Evolutionary conservation across 1,140 invertebrate species (phyloP).

Genomic region (Orius insidiosus): DNA sequence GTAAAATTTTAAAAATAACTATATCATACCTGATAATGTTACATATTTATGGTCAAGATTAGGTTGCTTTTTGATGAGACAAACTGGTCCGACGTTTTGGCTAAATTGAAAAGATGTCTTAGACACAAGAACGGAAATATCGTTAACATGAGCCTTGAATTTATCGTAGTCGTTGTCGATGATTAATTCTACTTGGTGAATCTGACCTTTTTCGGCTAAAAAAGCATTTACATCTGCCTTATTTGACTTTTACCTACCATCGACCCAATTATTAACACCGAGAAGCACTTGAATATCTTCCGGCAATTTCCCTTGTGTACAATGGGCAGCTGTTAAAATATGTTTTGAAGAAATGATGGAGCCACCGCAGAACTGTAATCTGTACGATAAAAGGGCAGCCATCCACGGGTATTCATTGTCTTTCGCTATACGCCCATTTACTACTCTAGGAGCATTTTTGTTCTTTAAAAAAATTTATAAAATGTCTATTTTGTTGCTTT

Average conservation of each 20-base stretch:
- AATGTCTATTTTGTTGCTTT: too few species aligned
- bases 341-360: conserved; percentile 36
- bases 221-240: too few species aligned
- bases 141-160: background rate
- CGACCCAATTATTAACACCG: background rate
- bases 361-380: conserved; percentile 37
- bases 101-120: too few species aligned
- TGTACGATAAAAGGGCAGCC: conserved; percentile 10
- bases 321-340: conserved; percentile 52
- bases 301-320: conserved; percentile 25
- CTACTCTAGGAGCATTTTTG: conserved; percentile 11
- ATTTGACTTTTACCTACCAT: background rate
- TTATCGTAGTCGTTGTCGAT: background rate
- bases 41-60: too few species aligned
- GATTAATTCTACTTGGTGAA: background rate
- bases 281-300: background rate
- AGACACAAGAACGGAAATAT: background rate
- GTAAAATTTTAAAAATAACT: too few species aligned
- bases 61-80: too few species aligned
- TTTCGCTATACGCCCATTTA: conserved; percentile 16
- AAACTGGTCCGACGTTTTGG: too few species aligned
- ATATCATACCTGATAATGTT: too few species aligned
- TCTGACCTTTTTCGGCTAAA: background rate
- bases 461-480: too few species aligned
- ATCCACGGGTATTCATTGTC: conserved; percentile 18